Evolutionary conservation across 2,797 vertebrate genomes (phyloP).

Genomic region (Sciurus vulgaris): DNA sequence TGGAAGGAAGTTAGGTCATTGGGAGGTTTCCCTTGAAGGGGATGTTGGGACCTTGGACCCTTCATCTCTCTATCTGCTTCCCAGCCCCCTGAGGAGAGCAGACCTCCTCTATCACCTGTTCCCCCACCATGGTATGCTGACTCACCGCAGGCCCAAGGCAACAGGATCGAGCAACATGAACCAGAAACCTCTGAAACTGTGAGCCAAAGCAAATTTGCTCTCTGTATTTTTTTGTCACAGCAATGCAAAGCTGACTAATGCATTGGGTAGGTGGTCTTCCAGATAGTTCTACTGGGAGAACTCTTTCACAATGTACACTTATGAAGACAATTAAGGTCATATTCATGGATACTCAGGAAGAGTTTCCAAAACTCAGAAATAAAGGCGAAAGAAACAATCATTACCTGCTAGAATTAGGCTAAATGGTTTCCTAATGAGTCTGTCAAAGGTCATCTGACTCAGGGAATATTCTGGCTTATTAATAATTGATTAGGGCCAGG

Average conservation of each 20-base stretch:
- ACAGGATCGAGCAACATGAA: no score
- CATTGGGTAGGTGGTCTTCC: background rate
- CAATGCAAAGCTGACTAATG: no score
- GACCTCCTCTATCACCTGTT: no score
- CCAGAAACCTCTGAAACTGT: no score
- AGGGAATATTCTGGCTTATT: background rate
- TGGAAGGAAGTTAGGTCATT: no score
- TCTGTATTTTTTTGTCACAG: background rate
- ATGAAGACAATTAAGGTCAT: background rate
- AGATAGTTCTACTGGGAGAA: background rate
- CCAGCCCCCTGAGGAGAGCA: no score
- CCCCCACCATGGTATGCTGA: background rate
- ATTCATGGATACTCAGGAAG: background rate
- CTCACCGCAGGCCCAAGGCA: no score
- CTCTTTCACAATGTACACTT: accelerated
- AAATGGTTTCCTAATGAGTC: background rate
- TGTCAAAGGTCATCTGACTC: background rate
- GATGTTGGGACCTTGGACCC: no score
- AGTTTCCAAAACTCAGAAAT: background rate
- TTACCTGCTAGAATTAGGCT: background rate
- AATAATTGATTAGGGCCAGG: background rate
- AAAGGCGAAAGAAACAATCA: background rate
- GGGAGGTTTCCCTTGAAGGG: no score
- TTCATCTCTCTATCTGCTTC: background rate
- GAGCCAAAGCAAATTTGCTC: no score